Base-by-base conservation (phyloP, 2,113 vertebrate species). In the Ailuropoda melanoleuca region DNA sequence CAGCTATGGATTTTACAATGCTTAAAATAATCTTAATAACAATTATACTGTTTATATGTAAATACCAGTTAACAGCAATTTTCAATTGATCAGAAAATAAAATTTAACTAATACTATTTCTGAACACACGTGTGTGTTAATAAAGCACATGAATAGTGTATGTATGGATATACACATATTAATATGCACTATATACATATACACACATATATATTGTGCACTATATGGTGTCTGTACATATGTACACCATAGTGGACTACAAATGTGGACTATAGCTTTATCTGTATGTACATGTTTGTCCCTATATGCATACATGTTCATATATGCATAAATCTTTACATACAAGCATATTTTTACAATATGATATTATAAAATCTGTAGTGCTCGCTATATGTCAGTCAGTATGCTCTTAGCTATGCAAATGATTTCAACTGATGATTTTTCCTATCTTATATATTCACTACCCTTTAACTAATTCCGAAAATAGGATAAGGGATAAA, bases 41-140 rank as follows among this genome's bases (percentile, higher is more conserved):
- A 90, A 60, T 58, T 88, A 18, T n/a, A 53, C 6, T 6, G 0
- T 68, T 90, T 58, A 68, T 77, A 64, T 64, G 62, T 70, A 97
- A 95, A 86, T 46, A 15, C n/a, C 4, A 75, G 26, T 56, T 88
- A 55, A 86, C 21, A 81, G 12, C 1, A 83, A 75, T 75, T 95
- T 87, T 81, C 6, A 82, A 74, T 21, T 74, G 23, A 90, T 85
- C 5, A 29, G 34, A 96, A 62, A 96, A 37, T 87, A 93, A 84
- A 72, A 81, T 72, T 11, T 74, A 93, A 23, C 17, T 64, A 48
- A 21, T 17, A 77, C 0, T 82, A 50, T 74, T 78, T 74, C 10
- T 89, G 39, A 77, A 80, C n/a, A 83, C 11, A 9, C 18, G 18
- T 55, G 0, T 74, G 1, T 72, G 60, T 21, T 1, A 48, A 58